phyloP scores from a whole-genome alignment of 2,113 vertebrate genomes.

The Prochilodus magdalenae region DNA sequence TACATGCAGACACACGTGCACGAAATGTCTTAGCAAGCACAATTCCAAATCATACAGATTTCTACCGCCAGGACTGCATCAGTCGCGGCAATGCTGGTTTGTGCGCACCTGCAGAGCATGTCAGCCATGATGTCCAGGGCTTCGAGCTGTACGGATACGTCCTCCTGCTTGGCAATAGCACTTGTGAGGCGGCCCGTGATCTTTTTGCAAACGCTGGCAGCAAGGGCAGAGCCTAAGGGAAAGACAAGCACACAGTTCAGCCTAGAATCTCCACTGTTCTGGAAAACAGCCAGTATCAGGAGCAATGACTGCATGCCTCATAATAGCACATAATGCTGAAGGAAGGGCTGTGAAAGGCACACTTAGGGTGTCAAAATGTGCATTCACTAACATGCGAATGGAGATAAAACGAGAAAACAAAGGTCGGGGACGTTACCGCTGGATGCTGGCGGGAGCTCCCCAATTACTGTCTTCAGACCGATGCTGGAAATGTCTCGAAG shows the following conservation, averaged over 20 bases:
- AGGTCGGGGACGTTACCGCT: constrained; percentile 81
- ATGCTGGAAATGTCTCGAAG: constrained; percentile 98
- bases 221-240: constrained; percentile 90
- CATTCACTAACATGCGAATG: not conserved
- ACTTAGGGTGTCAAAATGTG: not conserved
- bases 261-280: not conserved
- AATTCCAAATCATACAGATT: not conserved
- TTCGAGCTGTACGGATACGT: constrained; percentile 97
- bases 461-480: constrained; percentile 97
- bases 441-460: constrained; percentile 97
- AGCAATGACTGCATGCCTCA: not conserved
- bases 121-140: constrained; percentile 99
- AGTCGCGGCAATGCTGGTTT: not conserved
- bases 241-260: not conserved
- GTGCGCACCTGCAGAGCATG: constrained; percentile 94
- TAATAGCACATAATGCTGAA: not conserved
- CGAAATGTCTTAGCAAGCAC: not conserved
- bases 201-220: constrained; percentile 98
- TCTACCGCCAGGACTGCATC: not conserved
- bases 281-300: not conserved
- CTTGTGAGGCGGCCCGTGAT: constrained; percentile 97
- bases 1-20: not conserved
- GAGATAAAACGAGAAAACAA: not conserved
- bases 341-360: not conserved
- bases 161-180: constrained; percentile 98